Conservation (phyloP, 2,888 invertebrate genomes). For the Aspidapion aeneum region DNA sequence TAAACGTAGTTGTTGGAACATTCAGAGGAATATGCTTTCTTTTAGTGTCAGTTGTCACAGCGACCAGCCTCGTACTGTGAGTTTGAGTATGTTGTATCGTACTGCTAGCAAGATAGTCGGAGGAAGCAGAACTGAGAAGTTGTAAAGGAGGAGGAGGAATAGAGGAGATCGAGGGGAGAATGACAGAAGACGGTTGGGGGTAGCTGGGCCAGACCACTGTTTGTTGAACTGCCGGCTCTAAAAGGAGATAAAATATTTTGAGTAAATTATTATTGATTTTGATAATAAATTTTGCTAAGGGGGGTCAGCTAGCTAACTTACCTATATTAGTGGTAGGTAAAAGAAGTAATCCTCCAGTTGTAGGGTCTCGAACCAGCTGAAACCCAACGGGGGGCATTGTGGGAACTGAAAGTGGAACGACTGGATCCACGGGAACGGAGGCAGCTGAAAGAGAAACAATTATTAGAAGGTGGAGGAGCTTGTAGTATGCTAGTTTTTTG, state of each 20-base stretch:
- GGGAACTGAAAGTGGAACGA: slow-evolving; percentile 65
- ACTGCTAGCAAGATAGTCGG: slow-evolving; percentile 58
- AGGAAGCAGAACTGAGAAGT: slow-evolving; percentile 47
- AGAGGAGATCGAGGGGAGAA: slow-evolving; percentile 50
- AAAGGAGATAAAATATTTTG: neutral
- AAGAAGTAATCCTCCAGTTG: slow-evolving; percentile 77
- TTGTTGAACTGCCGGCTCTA: slow-evolving; percentile 53
- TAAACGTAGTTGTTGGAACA: slow-evolving; percentile 52
- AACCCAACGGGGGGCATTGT: slow-evolving; percentile 70
- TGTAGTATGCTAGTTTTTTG: too few species aligned
- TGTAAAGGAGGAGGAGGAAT: slow-evolving; percentile 65
- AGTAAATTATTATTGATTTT: too few species aligned
- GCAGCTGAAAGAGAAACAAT: slow-evolving; percentile 53
- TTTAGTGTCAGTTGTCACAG: slow-evolving; percentile 56
- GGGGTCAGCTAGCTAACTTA: slow-evolving; percentile 56
- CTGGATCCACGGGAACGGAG: slow-evolving; percentile 69
- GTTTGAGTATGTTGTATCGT: slow-evolving; percentile 64
- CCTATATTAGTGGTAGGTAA: slow-evolving; percentile 63
- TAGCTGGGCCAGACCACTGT: slow-evolving; percentile 74
- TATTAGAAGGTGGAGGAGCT: too few species aligned
- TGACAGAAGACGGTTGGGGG: slow-evolving; percentile 50
- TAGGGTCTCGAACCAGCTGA: slow-evolving; percentile 82
- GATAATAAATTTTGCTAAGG: too few species aligned
- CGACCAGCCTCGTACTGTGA: slow-evolving; percentile 64
- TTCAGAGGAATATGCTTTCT: slow-evolving; percentile 49